Evolutionary conservation across 2,113 vertebrate genomes (phyloP).

Genomic region (Polyodon spathula): DNA sequence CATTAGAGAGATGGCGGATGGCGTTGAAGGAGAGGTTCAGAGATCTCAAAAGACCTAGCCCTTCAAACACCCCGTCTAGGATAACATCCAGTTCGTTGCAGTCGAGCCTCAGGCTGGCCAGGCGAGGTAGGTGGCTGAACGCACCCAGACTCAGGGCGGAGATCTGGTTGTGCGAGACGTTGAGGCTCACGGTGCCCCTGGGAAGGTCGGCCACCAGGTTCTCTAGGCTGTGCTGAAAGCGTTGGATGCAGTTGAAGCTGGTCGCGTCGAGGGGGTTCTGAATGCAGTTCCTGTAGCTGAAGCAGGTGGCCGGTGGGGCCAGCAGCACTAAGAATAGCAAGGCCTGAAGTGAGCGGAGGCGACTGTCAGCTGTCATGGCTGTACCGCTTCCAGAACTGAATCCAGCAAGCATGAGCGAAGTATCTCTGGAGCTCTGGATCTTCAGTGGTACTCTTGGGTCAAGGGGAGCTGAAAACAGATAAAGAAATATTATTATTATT

Average conservation of each 20-base stretch:
- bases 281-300: constrained; percentile 65
- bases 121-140: constrained; percentile 38
- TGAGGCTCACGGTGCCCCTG: constrained; percentile 24
- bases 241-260: constrained; percentile 44
- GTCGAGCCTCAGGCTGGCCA: constrained; percentile 39
- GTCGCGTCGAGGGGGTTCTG: constrained; percentile 6
- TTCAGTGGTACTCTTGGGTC: too few species aligned
- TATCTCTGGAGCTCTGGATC: too few species aligned
- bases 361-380: too few species aligned
- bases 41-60: constrained; percentile 33
- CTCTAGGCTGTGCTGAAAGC: constrained; percentile 19
- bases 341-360: too few species aligned
- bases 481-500: too few species aligned
- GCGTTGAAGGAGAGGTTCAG: constrained; percentile 52
- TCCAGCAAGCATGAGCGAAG: too few species aligned
- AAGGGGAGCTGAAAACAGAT: too few species aligned
- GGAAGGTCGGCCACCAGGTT: constrained; percentile 46
- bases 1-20: constrained; percentile 32
- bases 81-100: constrained; percentile 40
- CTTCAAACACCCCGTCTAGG: constrained; percentile 44
- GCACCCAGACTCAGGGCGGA: constrained; percentile 13
- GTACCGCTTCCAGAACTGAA: too few species aligned
- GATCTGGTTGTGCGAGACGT: constrained; percentile 27
- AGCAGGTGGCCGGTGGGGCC: constrained; percentile 29
- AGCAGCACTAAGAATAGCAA: constrained; percentile 18